A percentile compares a stretch with the other conserved stretches of the same genome.
These are phyloP conservation scores for Petrocephalus microphthalmus DNA, from an alignment of 2,113 vertebrate genomes.

Conservation along the genomic window DNA sequence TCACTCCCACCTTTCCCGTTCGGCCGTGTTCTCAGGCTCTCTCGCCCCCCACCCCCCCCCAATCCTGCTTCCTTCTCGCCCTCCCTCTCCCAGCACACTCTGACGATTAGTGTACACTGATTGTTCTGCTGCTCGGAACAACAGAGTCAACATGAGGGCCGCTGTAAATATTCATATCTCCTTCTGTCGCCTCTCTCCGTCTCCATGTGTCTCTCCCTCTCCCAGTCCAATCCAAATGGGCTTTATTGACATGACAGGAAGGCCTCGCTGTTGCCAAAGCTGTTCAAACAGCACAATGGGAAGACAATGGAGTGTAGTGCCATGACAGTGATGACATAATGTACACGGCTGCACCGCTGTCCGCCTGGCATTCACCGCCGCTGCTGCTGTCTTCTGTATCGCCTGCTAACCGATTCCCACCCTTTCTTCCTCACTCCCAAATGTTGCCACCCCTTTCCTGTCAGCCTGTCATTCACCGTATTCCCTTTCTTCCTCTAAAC, in stretches of 20 bases:
- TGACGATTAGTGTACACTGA: slow-evolving; percentile 31
- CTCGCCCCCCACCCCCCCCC: not conserved
- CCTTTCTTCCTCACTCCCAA: slow-evolving; percentile 25
- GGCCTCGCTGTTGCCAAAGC: slow-evolving; percentile 39
- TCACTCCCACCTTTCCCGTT: not conserved
- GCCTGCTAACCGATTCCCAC: slow-evolving; percentile 11
- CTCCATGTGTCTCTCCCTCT: slow-evolving; percentile 25
- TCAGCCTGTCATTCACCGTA: not conserved
- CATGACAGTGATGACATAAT: slow-evolving; percentile 53
- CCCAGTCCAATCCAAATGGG: slow-evolving; percentile 33
- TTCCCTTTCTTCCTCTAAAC: not conserved
- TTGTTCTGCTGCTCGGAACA: slow-evolving; percentile 27
- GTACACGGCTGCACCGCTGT: slow-evolving; percentile 42
- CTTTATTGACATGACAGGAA: slow-evolving; percentile 40
- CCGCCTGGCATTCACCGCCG: slow-evolving; percentile 40
- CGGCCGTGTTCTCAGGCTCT: not conserved
- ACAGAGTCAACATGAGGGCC: slow-evolving; percentile 15
- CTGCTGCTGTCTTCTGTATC: slow-evolving; percentile 12
- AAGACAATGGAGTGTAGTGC: slow-evolving; percentile 42
- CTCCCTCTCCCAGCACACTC: slow-evolving; percentile 26
- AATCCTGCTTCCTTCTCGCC: not conserved
- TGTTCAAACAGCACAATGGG: slow-evolving; percentile 46
- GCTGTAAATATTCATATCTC: slow-evolving; percentile 26
- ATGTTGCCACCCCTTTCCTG: slow-evolving; percentile 13
- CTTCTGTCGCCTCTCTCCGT: slow-evolving; percentile 24